These are phyloP conservation scores for Drepanosiphum platanoidis DNA, from an alignment of 2,888 invertebrate genomes.

Conservation along the genomic window DNA sequence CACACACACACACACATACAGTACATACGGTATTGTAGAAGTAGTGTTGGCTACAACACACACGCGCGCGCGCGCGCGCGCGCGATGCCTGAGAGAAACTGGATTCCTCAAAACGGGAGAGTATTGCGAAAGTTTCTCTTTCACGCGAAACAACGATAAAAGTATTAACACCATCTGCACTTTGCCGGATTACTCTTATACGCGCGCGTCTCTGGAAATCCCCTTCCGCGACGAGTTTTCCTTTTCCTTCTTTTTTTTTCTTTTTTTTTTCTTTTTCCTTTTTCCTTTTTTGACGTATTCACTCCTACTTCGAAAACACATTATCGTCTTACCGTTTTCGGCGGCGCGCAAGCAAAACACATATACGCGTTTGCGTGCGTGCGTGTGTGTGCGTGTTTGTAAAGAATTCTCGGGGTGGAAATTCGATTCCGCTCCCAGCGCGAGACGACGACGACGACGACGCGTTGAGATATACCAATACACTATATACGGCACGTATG, in stretches of 20 bases:
- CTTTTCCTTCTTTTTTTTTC: constrained; percentile 12
- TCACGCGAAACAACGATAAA: constrained; percentile 55
- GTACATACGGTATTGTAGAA: not conserved
- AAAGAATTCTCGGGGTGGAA: constrained; percentile 14
- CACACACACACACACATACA: not conserved
- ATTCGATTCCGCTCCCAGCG: constrained; percentile 35
- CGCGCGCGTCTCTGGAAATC: not conserved
- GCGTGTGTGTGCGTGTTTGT: not conserved
- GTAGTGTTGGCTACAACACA: too few relatives aligned
- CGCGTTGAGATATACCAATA: not conserved
- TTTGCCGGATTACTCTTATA: constrained; percentile 56
- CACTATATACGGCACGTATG: not conserved
- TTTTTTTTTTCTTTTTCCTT: not conserved
- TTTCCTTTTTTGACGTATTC: constrained; percentile 37
- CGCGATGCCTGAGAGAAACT: constrained; percentile 24
- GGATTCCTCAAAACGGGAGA: constrained; percentile 37
- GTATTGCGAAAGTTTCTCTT: constrained; percentile 53
- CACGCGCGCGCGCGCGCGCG: too few relatives aligned
- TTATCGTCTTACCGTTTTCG: constrained; percentile 49
- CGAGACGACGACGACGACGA: not conserved
- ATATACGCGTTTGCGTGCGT: not conserved
- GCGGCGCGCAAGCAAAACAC: not conserved
- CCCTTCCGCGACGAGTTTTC: not conserved
- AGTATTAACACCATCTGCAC: constrained; percentile 60
- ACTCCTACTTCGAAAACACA: constrained; percentile 28